Base-by-base conservation (phyloP, 2,888 invertebrate genomes). In the Anorthoa munda region DNA sequence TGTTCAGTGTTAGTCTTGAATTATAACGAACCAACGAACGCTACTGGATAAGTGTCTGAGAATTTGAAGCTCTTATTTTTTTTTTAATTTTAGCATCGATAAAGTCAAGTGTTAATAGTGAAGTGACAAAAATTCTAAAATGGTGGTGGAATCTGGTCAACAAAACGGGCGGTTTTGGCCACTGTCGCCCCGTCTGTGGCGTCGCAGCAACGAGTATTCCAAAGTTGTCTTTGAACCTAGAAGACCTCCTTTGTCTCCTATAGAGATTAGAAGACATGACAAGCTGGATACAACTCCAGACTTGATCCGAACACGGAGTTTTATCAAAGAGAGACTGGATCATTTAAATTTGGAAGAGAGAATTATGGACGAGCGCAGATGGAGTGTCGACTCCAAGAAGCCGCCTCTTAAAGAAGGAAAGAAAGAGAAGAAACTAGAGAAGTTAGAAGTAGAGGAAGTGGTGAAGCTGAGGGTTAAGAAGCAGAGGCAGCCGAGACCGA, bases 71-170 rank as follows among this genome's bases (percentile, higher is more conserved):
- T 81, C 31, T 46, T 39, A 68, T 39, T 56, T n/a, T 66, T 66
- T 15, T 73, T 63, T 0, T 48, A 12, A 55, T 77, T 65, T 76
- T 75, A 81, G 78, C 87, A 89, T 92, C 92, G 93, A 91, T 92
- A 93, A 88, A 93, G 92, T 94, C 92, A 69, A 69, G 60, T 77
- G 51, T 81, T 80, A 84, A 87, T 83, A 83, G 87, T 87, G 79
- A 82, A 88, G 87, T 89, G 87, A 80, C 73, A 85, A 86, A 9
- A 74, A 87, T 85, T 82, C 82, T 66, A 95, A 93, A 92, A 96
- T 96, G 96, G 95, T 96, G 84, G 95, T 96, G 95, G 96, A 96
- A 93, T 92, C 95, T 79, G 90, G 93, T 64, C 93, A 94, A 79
- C 93, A 92, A 83, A 92, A 90, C 76, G 94, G 94, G 88, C 93